Conservation (phyloP, 1,140 invertebrate species). For the Lasaia peninsularis region DNA sequence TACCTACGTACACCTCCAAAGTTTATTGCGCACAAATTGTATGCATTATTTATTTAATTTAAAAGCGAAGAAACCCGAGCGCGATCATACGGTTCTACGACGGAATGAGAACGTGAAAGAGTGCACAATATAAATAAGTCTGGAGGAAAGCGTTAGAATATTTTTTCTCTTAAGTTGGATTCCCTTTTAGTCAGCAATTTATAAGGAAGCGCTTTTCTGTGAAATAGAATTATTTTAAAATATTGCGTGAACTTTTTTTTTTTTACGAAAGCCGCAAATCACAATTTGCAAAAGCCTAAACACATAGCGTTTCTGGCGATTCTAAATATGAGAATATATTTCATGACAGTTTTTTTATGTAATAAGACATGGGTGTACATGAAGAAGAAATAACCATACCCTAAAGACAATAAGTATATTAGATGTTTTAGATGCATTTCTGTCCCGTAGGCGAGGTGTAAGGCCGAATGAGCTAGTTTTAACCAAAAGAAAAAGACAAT, state of each 20-base stretch:
- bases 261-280: no score
- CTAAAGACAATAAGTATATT: no score
- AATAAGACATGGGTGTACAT: no score
- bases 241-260: background rate
- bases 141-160: conserved; percentile 27
- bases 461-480: no score
- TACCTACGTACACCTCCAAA: conserved; percentile 60
- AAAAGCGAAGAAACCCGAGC: conserved; percentile 69
- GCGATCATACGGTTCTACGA: conserved; percentile 55
- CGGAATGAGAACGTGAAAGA: conserved; percentile 58
- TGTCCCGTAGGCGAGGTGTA: no score
- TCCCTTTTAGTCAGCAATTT: background rate
- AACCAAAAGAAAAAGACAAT: no score
- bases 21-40: conserved; percentile 73
- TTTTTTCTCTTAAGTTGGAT: conserved; percentile 19
- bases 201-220: background rate
- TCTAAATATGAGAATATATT: no score
- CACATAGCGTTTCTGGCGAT: no score
- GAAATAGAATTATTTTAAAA: background rate
- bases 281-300: no score
- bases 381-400: no score
- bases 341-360: no score
- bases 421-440: no score
- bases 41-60: conserved; percentile 76
- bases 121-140: conserved; percentile 43